Evolutionary conservation across 2,113 vertebrate genomes (phyloP).

Genomic region (Pedetes capensis): DNA sequence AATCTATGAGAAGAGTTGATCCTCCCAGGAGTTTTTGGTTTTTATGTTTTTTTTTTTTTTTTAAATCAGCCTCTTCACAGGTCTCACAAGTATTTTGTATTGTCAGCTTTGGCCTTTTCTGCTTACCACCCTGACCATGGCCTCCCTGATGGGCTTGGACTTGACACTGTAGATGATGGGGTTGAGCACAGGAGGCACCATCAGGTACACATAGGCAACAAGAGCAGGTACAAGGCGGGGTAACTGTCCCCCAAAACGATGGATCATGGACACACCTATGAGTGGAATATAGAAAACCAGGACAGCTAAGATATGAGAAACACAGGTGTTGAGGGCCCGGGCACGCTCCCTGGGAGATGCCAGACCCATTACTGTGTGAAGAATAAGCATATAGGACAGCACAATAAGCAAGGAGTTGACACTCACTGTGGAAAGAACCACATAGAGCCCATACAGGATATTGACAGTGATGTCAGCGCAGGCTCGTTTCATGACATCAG

Average conservation of each 20-base stretch:
- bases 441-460: slow-evolving; percentile 73
- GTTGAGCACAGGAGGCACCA: slow-evolving; percentile 79
- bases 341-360: slow-evolving; percentile 66
- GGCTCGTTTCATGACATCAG: slow-evolving; percentile 81
- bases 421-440: slow-evolving; percentile 74
- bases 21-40: neutral
- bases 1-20: neutral
- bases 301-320: slow-evolving; percentile 81
- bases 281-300: slow-evolving; percentile 81
- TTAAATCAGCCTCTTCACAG: neutral
- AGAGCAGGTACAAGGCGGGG: slow-evolving; percentile 61
- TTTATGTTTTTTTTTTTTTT: neutral
- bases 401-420: slow-evolving; percentile 80
- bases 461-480: slow-evolving; percentile 79
- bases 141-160: slow-evolving; percentile 78
- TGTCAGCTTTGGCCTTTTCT: neutral
- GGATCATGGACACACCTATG: slow-evolving; percentile 78
- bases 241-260: slow-evolving; percentile 69
- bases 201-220: slow-evolving; percentile 79
- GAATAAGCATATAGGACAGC: slow-evolving; percentile 81
- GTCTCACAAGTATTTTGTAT: neutral
- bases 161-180: slow-evolving; percentile 83
- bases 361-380: slow-evolving; percentile 70
- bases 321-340: slow-evolving; percentile 76
- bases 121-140: slow-evolving; percentile 65